Base-by-base conservation (phyloP, 2,888 invertebrate species). In the Mylabris sibirica region DNA sequence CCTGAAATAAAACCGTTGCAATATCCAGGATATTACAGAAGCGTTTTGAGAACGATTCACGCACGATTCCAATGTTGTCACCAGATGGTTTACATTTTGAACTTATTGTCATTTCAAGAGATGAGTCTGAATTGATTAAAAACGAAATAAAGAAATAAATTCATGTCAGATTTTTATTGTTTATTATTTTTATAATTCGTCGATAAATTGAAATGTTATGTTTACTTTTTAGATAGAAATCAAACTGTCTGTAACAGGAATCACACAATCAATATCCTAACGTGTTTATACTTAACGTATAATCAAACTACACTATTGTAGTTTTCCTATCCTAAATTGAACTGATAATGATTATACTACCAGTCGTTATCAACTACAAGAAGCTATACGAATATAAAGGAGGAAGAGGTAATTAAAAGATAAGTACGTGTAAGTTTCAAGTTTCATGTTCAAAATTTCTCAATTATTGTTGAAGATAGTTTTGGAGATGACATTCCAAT, bases 361-460 rank as follows among this genome's bases (percentile, higher is more conserved):
- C 17, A 49, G 2, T n/a, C 41, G 41, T 41, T 41, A 41, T 5
- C 5, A 41, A 3, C 41, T 41, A 41, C 41, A 41, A n/a, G 41
- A 41, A n/a, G 44, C 44, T 17, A 17, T 3, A n/a, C 17, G 3
- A 44, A 49, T 49, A 49, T 30, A 30, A 5, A 26, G 17, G n/a
- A n/a, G n/a, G 44, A 1, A 22, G 20, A 49, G 20, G 61, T 35
- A 66, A 66, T 66, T 66, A 66, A 49, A 62, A 61, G 60, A 34
- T 60, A 66, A 66, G 61, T 22, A 57, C 53, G 34, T 62, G 57
- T 53, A 38, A 60, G 24, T 65, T 59, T 30, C 65, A 60, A 44
- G 65, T 65, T 30, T 44, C 22, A 62, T 30, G 49, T 49, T 20
- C 6, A 26, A 53, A 57, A 63, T 44, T 49, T 53, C 44, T 49